phyloP scores from a whole-genome alignment of 2,113 vertebrate genomes.

The Hemibagrus wyckioides region DNA sequence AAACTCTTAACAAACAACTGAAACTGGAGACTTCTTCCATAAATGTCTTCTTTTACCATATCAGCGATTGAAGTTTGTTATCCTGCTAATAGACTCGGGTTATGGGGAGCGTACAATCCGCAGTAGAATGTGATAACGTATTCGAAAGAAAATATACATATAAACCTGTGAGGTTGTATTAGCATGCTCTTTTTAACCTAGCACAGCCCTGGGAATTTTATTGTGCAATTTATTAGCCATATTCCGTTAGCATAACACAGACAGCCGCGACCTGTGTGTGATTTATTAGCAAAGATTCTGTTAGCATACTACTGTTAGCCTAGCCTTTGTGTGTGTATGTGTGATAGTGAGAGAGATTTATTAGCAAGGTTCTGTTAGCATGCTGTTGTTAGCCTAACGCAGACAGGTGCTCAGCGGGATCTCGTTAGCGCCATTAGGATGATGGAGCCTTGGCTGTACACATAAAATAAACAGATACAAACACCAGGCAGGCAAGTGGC shows the following conservation, averaged over 20 bases:
- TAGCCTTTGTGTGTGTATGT: neutral
- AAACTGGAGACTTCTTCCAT: neutral
- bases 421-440: conserved; percentile 60
- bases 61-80: too few relatives aligned
- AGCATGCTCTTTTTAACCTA: neutral
- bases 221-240: neutral
- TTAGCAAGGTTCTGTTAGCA: conserved; percentile 21
- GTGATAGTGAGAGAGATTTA: too few relatives aligned
- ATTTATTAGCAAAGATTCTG: neutral
- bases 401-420: conserved; percentile 52
- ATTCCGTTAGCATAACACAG: neutral
- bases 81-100: too few relatives aligned
- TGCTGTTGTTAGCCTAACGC: conserved; percentile 33
- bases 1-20: neutral
- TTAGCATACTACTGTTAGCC: conserved; percentile 16
- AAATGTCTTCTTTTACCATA: too few relatives aligned
- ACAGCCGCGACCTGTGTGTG: neutral
- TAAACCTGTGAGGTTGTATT: neutral
- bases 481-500: conserved; percentile 34
- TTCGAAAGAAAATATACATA: too few relatives aligned
- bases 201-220: neutral
- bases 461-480: conserved; percentile 48
- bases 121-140: too few relatives aligned
- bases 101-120: too few relatives aligned
- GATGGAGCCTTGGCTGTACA: conserved; percentile 38